Conservation (phyloP, 2,797 vertebrate genomes). For the Hemibagrus guttatus region DNA sequence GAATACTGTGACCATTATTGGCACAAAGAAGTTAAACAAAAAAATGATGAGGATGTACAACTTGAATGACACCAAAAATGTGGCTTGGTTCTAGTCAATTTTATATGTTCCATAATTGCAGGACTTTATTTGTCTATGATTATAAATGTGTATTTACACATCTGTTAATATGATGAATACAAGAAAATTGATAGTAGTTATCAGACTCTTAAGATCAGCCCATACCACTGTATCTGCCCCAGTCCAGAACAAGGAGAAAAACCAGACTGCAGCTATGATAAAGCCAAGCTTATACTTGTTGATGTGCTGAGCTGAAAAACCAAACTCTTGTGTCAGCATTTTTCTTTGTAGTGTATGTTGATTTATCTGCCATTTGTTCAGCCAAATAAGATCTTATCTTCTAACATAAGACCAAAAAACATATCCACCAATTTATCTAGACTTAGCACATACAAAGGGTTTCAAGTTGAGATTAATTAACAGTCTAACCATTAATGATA, state of each 20-base stretch:
- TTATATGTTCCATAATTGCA: conserved; percentile 62
- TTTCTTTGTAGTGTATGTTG: conserved; percentile 33
- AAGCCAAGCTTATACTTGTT: conserved; percentile 51
- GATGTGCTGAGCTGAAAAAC: conserved; percentile 57
- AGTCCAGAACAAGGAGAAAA: conserved; percentile 58
- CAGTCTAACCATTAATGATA: conserved; percentile 11
- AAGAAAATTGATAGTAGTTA: not conserved
- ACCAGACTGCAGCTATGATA: conserved; percentile 56
- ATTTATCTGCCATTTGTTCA: conserved; percentile 49
- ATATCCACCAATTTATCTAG: conserved; percentile 33
- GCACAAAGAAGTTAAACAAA: conserved; percentile 72
- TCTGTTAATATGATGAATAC: not conserved
- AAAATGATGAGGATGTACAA: conserved; percentile 71
- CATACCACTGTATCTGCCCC: conserved; percentile 64
- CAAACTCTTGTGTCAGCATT: conserved; percentile 43
- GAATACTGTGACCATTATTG: conserved; percentile 66
- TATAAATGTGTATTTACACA: not conserved
- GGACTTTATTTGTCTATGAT: not conserved
- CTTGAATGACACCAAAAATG: conserved; percentile 71
- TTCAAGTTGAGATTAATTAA: conserved; percentile 35
- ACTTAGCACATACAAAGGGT: conserved; percentile 23
- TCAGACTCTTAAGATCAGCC: not conserved
- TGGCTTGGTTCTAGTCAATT: conserved; percentile 74
- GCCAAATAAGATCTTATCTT: conserved; percentile 43
- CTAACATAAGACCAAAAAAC: conserved; percentile 35